A percentile compares a stretch with the other conserved stretches of the same genome.
Evolutionary conservation across 2,113 vertebrate genomes (phyloP).

Genomic region (Saccopteryx bilineata): DNA sequence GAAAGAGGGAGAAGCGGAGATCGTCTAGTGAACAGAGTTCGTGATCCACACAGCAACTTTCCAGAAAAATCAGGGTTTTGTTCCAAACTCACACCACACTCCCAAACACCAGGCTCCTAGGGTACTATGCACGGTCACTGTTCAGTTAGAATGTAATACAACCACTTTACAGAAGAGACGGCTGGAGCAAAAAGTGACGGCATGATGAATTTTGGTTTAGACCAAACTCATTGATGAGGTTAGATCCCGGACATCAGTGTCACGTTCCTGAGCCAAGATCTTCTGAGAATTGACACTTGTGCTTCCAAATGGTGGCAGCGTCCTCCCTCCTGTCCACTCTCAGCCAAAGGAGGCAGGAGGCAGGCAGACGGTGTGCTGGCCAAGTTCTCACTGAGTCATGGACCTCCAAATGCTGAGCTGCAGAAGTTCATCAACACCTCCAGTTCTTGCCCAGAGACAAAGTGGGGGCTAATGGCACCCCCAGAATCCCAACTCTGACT

Average conservation of each 20-base stretch:
- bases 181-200: too few relatives aligned
- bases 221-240: neutral
- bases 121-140: rapidly evolving
- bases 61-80: neutral
- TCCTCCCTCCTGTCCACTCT: rapidly evolving
- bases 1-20: too few relatives aligned
- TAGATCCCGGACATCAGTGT: neutral
- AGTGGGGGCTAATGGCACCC: neutral
- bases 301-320: rapidly evolving
- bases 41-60: rapidly evolving
- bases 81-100: neutral
- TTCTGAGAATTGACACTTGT: neutral
- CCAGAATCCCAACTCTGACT: neutral
- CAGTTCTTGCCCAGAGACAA: neutral
- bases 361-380: rapidly evolving
- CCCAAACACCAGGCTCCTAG: neutral
- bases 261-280: neutral
- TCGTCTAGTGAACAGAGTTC: rapidly evolving
- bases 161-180: neutral
- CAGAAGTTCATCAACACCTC: neutral
- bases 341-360: neutral
- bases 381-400: neutral
- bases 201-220: neutral
- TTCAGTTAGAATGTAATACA: neutral
- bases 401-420: neutral